phyloP scores from a whole-genome alignment of 2,888 invertebrate species.

The Pecten maximus region DNA sequence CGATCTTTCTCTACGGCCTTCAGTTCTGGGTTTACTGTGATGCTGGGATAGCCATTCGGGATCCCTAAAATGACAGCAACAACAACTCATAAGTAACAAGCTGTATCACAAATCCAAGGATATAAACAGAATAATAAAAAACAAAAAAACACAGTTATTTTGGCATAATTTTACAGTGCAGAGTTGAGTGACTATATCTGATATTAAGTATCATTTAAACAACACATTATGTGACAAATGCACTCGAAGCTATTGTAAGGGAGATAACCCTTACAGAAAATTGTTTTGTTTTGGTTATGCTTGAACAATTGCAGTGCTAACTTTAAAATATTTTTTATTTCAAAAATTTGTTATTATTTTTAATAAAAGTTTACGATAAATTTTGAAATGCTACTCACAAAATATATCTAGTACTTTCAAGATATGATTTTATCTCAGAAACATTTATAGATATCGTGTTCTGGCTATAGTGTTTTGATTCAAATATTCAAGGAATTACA shows the following conservation, averaged over 20 bases:
- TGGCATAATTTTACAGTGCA: background rate
- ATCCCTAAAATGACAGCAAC: conserved; percentile 85
- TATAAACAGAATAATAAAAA: background rate
- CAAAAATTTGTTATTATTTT: too few species aligned
- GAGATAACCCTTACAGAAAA: background rate
- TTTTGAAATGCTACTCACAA: too few species aligned
- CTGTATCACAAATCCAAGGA: background rate
- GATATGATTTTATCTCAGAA: too few species aligned
- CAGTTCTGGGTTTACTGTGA: conserved; percentile 92
- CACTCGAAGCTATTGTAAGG: background rate
- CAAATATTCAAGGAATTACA: too few species aligned
- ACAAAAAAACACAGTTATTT: background rate
- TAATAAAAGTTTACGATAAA: too few species aligned
- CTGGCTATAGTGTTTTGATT: too few species aligned
- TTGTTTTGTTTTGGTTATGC: too few species aligned
- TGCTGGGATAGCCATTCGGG: conserved; percentile 95
- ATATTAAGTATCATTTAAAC: too few species aligned
- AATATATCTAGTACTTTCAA: too few species aligned
- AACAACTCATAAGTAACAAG: background rate
- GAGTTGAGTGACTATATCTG: background rate
- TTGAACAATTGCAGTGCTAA: too few species aligned
- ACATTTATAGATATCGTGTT: too few species aligned
- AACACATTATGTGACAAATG: background rate
- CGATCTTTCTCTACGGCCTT: conserved; percentile 98
- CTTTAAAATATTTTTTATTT: too few species aligned